Base-by-base conservation (phyloP, 2,888 invertebrate genomes). In the Invenusta paracnida region DNA sequence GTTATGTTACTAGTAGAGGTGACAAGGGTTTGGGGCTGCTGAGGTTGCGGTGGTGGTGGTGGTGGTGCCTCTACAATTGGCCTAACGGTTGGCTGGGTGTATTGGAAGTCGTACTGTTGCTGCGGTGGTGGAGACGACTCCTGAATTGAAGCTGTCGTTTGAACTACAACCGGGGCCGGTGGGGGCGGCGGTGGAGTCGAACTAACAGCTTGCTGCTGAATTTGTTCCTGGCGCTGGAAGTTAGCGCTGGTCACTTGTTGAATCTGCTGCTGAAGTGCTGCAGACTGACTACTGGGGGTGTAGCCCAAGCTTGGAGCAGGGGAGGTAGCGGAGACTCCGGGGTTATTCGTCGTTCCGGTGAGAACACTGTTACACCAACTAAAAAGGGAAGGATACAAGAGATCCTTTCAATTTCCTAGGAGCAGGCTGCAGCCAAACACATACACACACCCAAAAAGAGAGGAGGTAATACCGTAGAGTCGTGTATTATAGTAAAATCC, bases 341-440 rank as follows among this genome's bases (percentile, higher is more conserved):
- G 73, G 23, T 73, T 73, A 23, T 73, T 73, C 5, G 48, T 48
- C 48, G 48, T 11, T 48, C 48, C 48, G 73, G 73, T 23, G 25
- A 73, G 73, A 73, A 73, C 23, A 25, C 11, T 73, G 73, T 23
- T 73, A 73, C 73, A 73, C 73, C 73, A 73, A 73, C 73, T 73
- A 48, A 5, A 48, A 17, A 48, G 17, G 48, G 48, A 48, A 48
- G n/a, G n/a, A n/a, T n/a, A n/a, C n/a, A n/a, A n/a, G n/a, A n/a
- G n/a, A n/a, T n/a, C n/a, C n/a, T n/a, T n/a, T n/a, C n/a, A n/a
- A n/a, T n/a, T n/a, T n/a, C n/a, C n/a, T n/a, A n/a, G n/a, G n/a
- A n/a, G n/a, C n/a, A n/a, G n/a, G n/a, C n/a, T n/a, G n/a, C n/a
- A n/a, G n/a, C n/a, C n/a, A n/a, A n/a, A n/a, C n/a, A n/a, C n/a